Base-by-base conservation (phyloP, 1,140 invertebrate genomes). In the Musca domestica region DNA sequence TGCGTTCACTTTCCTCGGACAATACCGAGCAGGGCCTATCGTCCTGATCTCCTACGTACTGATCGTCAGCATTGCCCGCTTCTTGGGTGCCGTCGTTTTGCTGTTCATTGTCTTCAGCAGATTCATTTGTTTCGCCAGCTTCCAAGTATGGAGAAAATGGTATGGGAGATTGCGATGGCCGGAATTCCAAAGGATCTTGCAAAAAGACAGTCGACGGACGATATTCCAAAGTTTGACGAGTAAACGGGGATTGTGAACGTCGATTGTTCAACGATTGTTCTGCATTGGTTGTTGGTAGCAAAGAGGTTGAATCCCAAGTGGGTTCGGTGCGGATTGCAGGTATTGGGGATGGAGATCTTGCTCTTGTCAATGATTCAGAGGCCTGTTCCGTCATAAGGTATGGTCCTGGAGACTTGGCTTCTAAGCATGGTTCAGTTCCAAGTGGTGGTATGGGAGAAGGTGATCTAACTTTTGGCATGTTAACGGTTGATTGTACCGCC, bases 1-100 rank as follows among this genome's bases (percentile, higher is more conserved):
- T 83, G 65, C 82, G 74, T 74, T 78, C 79, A 68, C 75, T 41
- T 58, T 71, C 64, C 51, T 80, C 78, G 12, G 76, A 77, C 67
- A 80, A 41, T 27, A 73, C 77, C 46, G 77, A 80, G 64, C 73
- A 77, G 20, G 77, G 76, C 12, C 77, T 74, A 72, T 80, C 77
- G 1, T 65, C 64, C 2, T 9, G 19, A 1, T 65, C 46, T 10
- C 7, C 6, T 4, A 65, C 25, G 23, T 65, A 65, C 9, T 52
- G 6, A 12, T 52, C 51, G 6, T 52, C 9, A 9, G 2, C 15
- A 20, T 52, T 23, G 0, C 17, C 56, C n/a, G 0, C 56, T 15
- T 48, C 46, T 5, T 51, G n/a, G 6, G 20, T 34, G 34, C 6
- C 34, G 10, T 41, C 34, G 9, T 30, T 30, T 9, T 30, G 27